phyloP scores from a whole-genome alignment of 2,797 vertebrate species.

The Parambassis ranga region DNA sequence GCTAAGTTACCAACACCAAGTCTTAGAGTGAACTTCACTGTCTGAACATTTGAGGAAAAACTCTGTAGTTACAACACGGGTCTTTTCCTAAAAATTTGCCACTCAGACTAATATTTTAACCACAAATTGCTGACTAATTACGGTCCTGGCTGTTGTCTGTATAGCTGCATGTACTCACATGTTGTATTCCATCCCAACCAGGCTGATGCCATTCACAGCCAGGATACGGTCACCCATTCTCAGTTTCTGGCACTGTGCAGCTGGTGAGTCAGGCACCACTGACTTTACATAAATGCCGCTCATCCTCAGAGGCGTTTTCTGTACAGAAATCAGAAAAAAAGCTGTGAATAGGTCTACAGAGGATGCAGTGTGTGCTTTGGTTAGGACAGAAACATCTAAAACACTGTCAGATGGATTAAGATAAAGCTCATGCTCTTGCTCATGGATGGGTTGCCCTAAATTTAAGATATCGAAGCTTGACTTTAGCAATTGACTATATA shows the following conservation, averaged over 20 bases:
- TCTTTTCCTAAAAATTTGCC: too few species aligned
- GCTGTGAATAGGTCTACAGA: too few species aligned
- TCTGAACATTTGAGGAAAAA: too few species aligned
- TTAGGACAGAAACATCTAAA: not conserved
- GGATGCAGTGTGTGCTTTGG: too few species aligned
- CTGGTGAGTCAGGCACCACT: constrained; percentile 80
- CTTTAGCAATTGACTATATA: too few species aligned
- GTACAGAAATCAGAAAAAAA: not conserved
- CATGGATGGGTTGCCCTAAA: too few species aligned
- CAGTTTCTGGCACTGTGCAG: constrained; percentile 71
- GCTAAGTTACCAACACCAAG: too few species aligned
- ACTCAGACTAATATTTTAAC: too few species aligned
- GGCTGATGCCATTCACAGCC: constrained; percentile 82
- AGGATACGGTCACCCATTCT: constrained; percentile 79
- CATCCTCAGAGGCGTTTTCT: constrained; percentile 77
- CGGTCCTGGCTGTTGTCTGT: not conserved
- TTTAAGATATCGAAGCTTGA: too few species aligned
- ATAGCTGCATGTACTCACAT: constrained; percentile 56
- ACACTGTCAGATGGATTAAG: not conserved
- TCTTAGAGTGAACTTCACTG: too few species aligned
- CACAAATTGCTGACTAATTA: not conserved
- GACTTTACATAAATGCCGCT: constrained; percentile 83
- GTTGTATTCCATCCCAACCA: constrained; percentile 81
- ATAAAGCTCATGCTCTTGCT: too few species aligned
- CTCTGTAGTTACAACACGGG: too few species aligned